These are phyloP conservation scores for Drosophila lacteicornis DNA, from an alignment of 1,140 invertebrate genomes.

Conservation along the genomic window DNA sequence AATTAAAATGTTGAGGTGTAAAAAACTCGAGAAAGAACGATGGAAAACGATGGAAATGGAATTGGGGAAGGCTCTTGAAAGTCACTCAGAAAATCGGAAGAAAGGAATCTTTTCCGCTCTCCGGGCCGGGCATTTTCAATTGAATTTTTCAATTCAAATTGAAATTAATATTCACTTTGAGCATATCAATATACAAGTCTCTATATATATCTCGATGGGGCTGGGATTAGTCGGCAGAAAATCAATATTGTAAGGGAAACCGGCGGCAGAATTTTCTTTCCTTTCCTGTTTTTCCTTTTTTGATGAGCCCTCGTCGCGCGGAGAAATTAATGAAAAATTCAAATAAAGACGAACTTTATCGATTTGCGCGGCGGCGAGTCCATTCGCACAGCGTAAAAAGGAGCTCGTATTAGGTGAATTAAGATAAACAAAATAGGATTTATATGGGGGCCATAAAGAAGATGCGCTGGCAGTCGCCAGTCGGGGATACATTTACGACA, in stretches of 20 bases:
- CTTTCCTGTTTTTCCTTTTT: not conserved
- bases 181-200: conserved; percentile 60
- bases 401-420: conserved; percentile 64
- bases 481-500: conserved; percentile 61
- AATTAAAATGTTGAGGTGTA: conserved; percentile 61
- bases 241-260: conserved; percentile 37
- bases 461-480: not conserved
- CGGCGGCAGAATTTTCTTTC: conserved; percentile 1
- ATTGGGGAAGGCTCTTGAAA: conserved; percentile 37
- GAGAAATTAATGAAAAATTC: conserved; percentile 46
- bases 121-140: conserved; percentile 46
- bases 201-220: not conserved
- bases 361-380: conserved; percentile 22
- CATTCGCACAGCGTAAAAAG: conserved; percentile 45
- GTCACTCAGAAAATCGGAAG: conserved; percentile 28
- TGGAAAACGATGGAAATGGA: conserved; percentile 19
- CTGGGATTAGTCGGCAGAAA: conserved; percentile 31
- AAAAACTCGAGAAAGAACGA: not conserved
- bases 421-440: conserved; percentile 79
- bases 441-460: conserved; percentile 49
- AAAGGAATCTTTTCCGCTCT: conserved; percentile 10
- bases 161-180: conserved; percentile 79
- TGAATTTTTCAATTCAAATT: conserved; percentile 74
- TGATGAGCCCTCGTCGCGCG: conserved; percentile 2
- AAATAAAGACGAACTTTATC: conserved; percentile 47